phyloP scores from a whole-genome alignment of 2,113 vertebrate genomes.

The Tupaia tana region DNA sequence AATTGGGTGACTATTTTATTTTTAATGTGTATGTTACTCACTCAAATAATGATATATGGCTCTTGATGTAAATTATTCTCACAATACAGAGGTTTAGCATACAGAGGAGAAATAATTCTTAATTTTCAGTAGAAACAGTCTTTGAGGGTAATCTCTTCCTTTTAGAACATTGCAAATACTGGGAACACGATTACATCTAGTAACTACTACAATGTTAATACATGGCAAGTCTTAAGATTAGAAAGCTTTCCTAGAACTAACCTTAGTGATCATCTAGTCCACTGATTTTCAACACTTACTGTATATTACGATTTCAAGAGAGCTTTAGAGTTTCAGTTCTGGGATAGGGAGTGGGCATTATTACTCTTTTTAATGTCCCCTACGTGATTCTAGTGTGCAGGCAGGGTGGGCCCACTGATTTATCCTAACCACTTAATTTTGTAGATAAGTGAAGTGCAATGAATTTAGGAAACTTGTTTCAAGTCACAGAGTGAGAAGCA shows the following conservation, averaged over 20 bases:
- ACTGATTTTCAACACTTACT: constrained; percentile 25
- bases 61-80: not conserved
- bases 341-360: not conserved
- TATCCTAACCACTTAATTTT: not conserved
- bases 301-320: not conserved
- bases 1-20: not conserved
- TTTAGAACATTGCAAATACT: not conserved
- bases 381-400: not conserved
- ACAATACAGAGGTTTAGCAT: not conserved
- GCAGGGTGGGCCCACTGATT: not conserved
- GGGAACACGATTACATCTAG: constrained; percentile 2
- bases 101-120: not conserved
- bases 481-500: constrained; percentile 11
- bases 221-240: constrained; percentile 39
- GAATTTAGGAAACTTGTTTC: not conserved
- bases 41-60: not conserved
- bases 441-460: not conserved
- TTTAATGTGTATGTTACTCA: not conserved
- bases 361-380: not conserved
- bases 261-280: not conserved
- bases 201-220: constrained; percentile 15
- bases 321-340: constrained; percentile 28
- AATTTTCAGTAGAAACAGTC: constrained; percentile 28
- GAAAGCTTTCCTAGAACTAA: constrained; percentile 45
- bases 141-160: constrained; percentile 17